These are phyloP conservation scores for Rallus crepitans DNA, from an alignment of 2,797 vertebrate genomes.

Conservation along the genomic window DNA sequence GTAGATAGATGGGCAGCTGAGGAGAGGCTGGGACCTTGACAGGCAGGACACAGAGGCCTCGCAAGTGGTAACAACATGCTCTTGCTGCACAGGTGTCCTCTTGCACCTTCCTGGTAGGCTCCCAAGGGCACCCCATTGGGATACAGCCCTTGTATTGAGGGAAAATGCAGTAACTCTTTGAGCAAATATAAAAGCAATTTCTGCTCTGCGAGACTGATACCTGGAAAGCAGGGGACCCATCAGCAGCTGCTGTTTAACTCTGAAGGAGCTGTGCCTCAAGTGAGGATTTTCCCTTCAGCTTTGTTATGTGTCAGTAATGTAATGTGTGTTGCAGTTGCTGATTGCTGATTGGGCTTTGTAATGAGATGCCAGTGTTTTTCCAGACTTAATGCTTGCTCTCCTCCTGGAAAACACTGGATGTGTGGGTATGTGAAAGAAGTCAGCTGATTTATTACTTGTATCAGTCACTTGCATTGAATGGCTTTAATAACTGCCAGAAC, in stretches of 20 bases:
- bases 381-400: background rate
- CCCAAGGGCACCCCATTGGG: background rate
- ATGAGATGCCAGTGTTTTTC: background rate
- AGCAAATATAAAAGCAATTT: background rate
- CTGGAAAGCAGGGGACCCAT: background rate
- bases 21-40: background rate
- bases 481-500: slow-evolving; percentile 20
- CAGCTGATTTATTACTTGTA: slow-evolving; percentile 3
- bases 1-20: fast-evolving
- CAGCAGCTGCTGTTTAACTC: background rate
- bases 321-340: background rate
- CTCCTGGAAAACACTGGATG: background rate
- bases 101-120: background rate
- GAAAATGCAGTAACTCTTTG: background rate
- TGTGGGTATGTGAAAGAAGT: background rate
- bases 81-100: background rate
- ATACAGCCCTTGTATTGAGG: background rate
- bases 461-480: background rate
- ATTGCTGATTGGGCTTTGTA: background rate
- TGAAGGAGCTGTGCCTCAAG: background rate
- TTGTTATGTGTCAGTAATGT: background rate
- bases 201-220: background rate
- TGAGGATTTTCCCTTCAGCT: background rate
- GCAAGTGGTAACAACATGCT: fast-evolving
- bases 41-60: fast-evolving